Evolutionary conservation across 2,888 invertebrate species (phyloP), one percentile per base, ranked within the genome.

Genomic region (Slavum lentiscoides): DNA sequence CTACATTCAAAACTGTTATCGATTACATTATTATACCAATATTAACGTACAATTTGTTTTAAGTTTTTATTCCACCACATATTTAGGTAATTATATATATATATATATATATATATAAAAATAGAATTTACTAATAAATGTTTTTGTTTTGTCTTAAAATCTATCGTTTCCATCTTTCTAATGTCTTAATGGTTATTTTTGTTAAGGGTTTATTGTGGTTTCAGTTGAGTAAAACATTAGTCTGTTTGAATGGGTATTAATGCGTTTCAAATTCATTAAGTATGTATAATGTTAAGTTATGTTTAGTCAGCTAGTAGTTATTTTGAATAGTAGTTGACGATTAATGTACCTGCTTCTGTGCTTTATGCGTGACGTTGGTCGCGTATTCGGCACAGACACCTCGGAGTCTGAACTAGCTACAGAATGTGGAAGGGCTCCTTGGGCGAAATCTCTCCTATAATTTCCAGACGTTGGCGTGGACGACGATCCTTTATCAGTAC

Each of bases 371-470:
- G 87, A 87, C 69, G 85, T 86, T 59, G 87, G 86, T 83, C 87
- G 85, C 55, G 86, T 86, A 84, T 86, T 86, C 74, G 87, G 86
- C 84, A 87, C 87, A 13, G 89, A 89, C 82, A 89, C 86, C 84
- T 89, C 89, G 66, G 89, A 89, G 85, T 88, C 88, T 73, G 89
- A 89, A 84, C 89, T 89, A 67, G 88, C 88, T 84, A 90, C 88
- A 0, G 89, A 88, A 84, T 86, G 87, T 49, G 85, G 85, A 62
- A 85, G 81, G 17, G 88, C 87, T n/a, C 92, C 92, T 84, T 91
- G 90, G 49, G 92, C 92, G 88, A 92, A 92, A 88, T 92, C 91
- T 86, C 90, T 89, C 84, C 92, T 88, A 87, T 92, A 92, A 88
- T 92, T 92, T 86, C 91, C 91, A 69, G 88, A 88, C 82, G 82